phyloP scores from a whole-genome alignment of 2,113 vertebrate species.

The Channa maculata region DNA sequence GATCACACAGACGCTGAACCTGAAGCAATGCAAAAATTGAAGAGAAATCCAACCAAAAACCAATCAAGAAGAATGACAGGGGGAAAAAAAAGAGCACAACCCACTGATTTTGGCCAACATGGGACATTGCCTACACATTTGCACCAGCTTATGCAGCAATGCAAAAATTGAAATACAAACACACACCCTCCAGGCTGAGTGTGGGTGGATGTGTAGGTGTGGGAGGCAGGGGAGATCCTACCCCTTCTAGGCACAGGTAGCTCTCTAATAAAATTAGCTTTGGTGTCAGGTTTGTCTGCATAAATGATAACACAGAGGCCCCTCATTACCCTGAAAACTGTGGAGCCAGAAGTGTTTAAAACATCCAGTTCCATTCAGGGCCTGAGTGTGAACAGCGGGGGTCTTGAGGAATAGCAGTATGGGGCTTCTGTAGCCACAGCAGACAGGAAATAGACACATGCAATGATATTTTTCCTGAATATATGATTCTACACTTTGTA shows the following conservation, averaged over 20 bases:
- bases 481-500: neutral
- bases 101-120: constrained; percentile 35
- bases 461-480: no score
- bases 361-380: neutral
- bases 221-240: constrained; percentile 38
- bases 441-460: neutral
- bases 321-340: constrained; percentile 10
- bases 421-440: neutral
- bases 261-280: constrained; percentile 62
- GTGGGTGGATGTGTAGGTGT: constrained; percentile 46
- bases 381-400: neutral
- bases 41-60: constrained; percentile 42
- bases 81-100: neutral
- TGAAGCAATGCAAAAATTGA: constrained; percentile 61
- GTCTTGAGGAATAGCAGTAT: neutral
- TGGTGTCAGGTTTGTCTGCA: constrained; percentile 55
- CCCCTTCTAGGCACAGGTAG: constrained; percentile 62
- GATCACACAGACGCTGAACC: constrained; percentile 56
- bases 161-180: constrained; percentile 42
- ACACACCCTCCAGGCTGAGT: constrained; percentile 33
- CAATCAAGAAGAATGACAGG: constrained; percentile 18
- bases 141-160: constrained; percentile 41
- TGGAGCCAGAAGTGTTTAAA: neutral
- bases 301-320: constrained; percentile 32
- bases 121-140: constrained; percentile 24